A percentile compares a stretch with the other conserved stretches of the same genome.
phyloP scores from a whole-genome alignment of 1,140 invertebrate genomes.

The Pogonomyrmex californicus region DNA sequence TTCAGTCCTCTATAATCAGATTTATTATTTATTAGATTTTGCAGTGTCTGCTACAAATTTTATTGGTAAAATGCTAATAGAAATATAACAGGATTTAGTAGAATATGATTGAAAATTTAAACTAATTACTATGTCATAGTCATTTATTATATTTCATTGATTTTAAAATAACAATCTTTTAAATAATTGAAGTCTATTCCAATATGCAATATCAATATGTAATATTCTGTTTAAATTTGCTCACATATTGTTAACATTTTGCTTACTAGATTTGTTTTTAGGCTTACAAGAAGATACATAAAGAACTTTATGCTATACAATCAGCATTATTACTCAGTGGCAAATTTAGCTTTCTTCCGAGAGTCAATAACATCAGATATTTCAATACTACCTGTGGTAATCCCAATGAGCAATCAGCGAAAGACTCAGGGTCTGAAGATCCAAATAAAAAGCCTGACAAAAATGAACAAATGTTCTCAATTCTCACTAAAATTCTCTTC shows the following conservation, averaged over 20 bases:
- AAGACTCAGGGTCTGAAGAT: slow-evolving; percentile 26
- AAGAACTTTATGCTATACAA: slow-evolving; percentile 86
- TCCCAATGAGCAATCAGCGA: slow-evolving; percentile 45
- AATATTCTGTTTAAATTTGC: neutral
- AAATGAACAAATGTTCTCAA: slow-evolving; percentile 37
- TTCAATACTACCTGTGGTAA: slow-evolving; percentile 65
- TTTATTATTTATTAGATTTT: neutral
- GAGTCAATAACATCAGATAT: slow-evolving; percentile 36
- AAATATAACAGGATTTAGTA: neutral
- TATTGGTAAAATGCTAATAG: neutral
- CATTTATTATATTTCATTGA: neutral
- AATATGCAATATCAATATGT: no score
- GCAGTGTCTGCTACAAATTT: neutral
- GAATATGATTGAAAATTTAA: neutral
- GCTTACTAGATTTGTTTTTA: slow-evolving; percentile 53
- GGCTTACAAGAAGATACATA: slow-evolving; percentile 79
- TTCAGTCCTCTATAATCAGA: neutral
- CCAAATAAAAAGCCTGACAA: slow-evolving; percentile 64
- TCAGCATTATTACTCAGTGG: slow-evolving; percentile 70
- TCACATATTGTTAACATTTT: neutral
- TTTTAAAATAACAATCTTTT: no score
- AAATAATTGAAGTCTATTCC: no score
- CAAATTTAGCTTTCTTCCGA: slow-evolving; percentile 27
- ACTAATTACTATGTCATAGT: neutral
- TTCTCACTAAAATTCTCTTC: slow-evolving; percentile 42